Conservation (phyloP, 2,797 vertebrate genomes). For the Siniperca obscura region DNA sequence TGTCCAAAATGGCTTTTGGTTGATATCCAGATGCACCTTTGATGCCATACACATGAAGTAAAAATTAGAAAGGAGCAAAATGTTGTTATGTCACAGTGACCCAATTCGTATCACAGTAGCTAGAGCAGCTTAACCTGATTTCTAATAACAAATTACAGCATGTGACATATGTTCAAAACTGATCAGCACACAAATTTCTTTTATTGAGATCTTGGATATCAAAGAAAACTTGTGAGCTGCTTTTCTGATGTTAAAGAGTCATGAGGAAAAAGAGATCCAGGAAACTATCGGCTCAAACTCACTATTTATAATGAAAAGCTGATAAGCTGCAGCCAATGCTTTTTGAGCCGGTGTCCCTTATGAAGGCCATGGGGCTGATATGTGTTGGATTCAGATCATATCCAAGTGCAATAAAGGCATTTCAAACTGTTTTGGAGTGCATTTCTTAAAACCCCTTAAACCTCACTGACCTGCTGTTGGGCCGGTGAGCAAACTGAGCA, state of each 20-base stretch:
- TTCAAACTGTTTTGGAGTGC: not conserved
- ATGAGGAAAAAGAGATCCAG: constrained; percentile 1
- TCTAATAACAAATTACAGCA: not conserved
- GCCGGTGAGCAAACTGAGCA: too few relatives aligned
- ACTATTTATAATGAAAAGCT: constrained; percentile 52
- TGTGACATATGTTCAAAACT: not conserved
- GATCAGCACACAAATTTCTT: constrained; percentile 5
- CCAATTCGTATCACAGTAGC: not conserved
- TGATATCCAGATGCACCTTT: not conserved
- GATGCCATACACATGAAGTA: constrained; percentile 1
- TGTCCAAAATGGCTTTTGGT: constrained; percentile 6
- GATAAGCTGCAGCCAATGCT: constrained; percentile 41
- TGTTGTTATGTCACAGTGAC: constrained; percentile 10
- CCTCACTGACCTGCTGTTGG: not conserved
- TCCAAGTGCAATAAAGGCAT: constrained; percentile 9
- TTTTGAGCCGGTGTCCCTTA: constrained; percentile 24
- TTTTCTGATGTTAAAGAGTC: constrained; percentile 37
- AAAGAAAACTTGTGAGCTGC: constrained; percentile 7
- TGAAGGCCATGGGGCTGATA: constrained; percentile 17
- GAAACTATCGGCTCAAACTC: constrained; percentile 44
- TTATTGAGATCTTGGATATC: constrained; percentile 33
- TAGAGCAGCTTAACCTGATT: not conserved
- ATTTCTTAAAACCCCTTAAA: not conserved
- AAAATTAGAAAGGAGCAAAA: not conserved
- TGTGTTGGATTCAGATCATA: constrained; percentile 28